Conservation (phyloP, 2,797 vertebrate genomes). For the Platalea minor region DNA sequence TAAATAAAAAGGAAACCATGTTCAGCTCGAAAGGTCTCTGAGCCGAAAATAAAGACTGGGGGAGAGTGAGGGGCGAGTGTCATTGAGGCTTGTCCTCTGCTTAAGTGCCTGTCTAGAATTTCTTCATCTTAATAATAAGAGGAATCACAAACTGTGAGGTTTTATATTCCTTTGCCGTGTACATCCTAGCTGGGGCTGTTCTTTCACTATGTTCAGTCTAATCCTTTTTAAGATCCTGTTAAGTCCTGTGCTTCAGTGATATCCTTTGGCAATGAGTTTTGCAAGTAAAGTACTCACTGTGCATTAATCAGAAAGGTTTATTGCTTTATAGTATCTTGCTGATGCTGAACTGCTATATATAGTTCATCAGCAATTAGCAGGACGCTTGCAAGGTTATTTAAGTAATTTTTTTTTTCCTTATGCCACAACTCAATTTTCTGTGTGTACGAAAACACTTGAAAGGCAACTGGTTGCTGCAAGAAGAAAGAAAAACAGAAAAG, state of each 20-base stretch:
- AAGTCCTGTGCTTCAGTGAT: slow-evolving; percentile 2
- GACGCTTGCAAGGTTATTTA: not conserved
- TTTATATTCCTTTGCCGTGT: not conserved
- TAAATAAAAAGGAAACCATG: not conserved
- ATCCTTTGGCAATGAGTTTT: slow-evolving; percentile 52
- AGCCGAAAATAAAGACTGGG: not conserved
- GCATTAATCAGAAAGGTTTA: not conserved
- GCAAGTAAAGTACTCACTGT: not conserved
- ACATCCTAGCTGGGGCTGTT: slow-evolving; percentile 12
- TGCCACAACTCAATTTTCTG: not conserved
- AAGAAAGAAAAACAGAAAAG: not conserved
- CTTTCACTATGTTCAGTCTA: not conserved
- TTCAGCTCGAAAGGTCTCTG: not conserved
- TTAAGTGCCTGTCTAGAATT: not conserved
- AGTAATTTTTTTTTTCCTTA: not conserved
- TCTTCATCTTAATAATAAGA: not conserved
- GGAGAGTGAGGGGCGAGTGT: not conserved
- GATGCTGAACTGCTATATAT: not conserved
- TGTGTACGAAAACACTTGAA: not conserved
- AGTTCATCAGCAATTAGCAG: slow-evolving; percentile 6
- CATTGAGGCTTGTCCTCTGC: not conserved
- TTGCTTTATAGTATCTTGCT: not conserved
- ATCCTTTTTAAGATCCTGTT: slow-evolving; percentile 42
- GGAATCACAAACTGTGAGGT: not conserved
- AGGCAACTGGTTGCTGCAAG: not conserved